A percentile compares a stretch with the other conserved stretches of the same genome.
Evolutionary conservation across 2,113 vertebrate species (phyloP).

Genomic region (Ivindomyrus marchei): DNA sequence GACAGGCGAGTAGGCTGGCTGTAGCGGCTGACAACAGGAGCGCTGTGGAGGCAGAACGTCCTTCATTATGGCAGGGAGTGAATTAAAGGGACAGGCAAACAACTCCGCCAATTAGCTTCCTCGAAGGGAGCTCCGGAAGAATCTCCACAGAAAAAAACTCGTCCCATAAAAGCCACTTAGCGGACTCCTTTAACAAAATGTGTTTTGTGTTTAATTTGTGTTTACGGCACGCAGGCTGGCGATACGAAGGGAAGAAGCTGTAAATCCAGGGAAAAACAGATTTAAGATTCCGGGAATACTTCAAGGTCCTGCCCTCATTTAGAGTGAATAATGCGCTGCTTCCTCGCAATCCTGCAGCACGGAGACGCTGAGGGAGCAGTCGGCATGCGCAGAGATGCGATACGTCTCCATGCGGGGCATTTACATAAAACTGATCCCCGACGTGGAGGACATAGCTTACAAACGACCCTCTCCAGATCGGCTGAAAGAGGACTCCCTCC

Average conservation of each 20-base stretch:
- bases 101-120: neutral
- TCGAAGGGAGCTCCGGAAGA: neutral
- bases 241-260: conserved; percentile 29
- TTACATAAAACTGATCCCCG: conserved; percentile 28
- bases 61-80: neutral
- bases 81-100: neutral
- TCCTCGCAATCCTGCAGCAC: neutral
- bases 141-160: neutral
- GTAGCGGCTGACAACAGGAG: neutral
- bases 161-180: neutral
- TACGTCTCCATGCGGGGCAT: conserved; percentile 24
- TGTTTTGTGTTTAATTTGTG: conserved; percentile 32
- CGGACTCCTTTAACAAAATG: conserved; percentile 35
- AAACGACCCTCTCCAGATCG: conserved; percentile 36
- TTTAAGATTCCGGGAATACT: conserved; percentile 56
- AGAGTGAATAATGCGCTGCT: conserved; percentile 55
- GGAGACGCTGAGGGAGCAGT: conserved; percentile 10
- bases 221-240: conserved; percentile 5
- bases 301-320: conserved; percentile 63
- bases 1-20: neutral
- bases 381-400: neutral
- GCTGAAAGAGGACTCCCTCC: neutral
- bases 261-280: conserved; percentile 42
- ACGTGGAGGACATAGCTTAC: conserved; percentile 22
- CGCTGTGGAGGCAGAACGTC: neutral